phyloP scores from a whole-genome alignment of 2,888 invertebrate genomes.

The Auanema freiburgensis region DNA sequence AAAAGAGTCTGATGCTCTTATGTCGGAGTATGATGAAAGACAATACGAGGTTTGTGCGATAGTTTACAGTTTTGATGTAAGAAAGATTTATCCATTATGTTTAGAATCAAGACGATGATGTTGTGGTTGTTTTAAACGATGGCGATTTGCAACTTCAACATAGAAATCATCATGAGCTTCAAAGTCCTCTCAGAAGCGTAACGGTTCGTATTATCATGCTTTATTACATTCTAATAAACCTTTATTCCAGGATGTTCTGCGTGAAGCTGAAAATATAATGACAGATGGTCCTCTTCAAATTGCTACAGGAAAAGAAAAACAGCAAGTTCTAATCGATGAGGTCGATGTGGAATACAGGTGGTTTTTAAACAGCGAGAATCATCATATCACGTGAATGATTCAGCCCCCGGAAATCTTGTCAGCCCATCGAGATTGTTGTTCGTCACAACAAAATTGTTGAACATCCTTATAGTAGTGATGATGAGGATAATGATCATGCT shows the following conservation, averaged over 20 bases:
- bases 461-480: conserved; percentile 28
- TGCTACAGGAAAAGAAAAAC: conserved; percentile 26
- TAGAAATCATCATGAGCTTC: conserved; percentile 30
- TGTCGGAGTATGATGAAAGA: neutral
- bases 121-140: conserved; percentile 38
- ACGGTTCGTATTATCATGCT: conserved; percentile 23
- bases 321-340: conserved; percentile 44
- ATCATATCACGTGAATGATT: conserved; percentile 2
- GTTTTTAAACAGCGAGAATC: neutral
- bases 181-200: conserved; percentile 41
- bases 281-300: conserved; percentile 43
- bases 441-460: conserved; percentile 53
- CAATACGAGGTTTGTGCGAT: too few species aligned
- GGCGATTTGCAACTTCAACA: conserved; percentile 32
- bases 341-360: conserved; percentile 48
- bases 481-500: conserved; percentile 13
- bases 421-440: conserved; percentile 59
- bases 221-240: neutral
- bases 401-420: conserved; percentile 25
- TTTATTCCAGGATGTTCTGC: conserved; percentile 41
- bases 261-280: conserved; percentile 45
- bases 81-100: neutral
- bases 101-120: conserved; percentile 19
- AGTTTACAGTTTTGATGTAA: neutral
- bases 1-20: conserved; percentile 12